A percentile compares a stretch with the other conserved stretches of the same genome.
These are phyloP conservation scores for Acropora yongei DNA, from an alignment of 64 coral and sea anemone genomes.

Conservation along the genomic window DNA sequence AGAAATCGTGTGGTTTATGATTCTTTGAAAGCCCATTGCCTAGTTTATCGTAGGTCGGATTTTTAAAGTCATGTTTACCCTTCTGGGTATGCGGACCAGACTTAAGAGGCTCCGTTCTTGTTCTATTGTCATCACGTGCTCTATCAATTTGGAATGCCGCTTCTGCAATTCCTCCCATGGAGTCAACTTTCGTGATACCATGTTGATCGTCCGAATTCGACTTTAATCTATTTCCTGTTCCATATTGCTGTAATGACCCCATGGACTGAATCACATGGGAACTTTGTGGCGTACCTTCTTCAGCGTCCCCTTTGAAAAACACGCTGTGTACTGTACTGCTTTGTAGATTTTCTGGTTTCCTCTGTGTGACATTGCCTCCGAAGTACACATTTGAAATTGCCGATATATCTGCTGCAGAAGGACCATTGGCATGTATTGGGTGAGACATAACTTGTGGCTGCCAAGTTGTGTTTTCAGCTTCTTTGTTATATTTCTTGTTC, in stretches of 20 bases:
- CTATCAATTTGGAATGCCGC: neutral
- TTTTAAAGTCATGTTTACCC: neutral
- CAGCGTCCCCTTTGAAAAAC: neutral
- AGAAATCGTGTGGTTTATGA: neutral
- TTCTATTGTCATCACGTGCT: neutral
- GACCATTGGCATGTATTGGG: neutral
- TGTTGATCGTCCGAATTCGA: neutral
- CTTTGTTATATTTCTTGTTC: neutral
- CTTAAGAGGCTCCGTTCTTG: neutral
- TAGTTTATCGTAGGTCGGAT: neutral
- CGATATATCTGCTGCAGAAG: neutral
- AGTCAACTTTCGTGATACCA: neutral
- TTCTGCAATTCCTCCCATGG: neutral
- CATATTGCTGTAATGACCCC: neutral
- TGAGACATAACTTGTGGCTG: neutral
- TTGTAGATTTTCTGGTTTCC: neutral
- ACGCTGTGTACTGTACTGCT: neutral
- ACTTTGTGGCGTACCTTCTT: neutral
- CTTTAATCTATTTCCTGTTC: neutral
- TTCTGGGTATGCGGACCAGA: neutral
- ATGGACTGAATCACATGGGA: neutral
- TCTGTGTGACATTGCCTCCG: neutral
- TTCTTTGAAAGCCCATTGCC: neutral
- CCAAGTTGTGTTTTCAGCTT: neutral
- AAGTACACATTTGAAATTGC: neutral